phyloP scores from a whole-genome alignment of 1,140 invertebrate genomes.

The Plodia interpunctella region DNA sequence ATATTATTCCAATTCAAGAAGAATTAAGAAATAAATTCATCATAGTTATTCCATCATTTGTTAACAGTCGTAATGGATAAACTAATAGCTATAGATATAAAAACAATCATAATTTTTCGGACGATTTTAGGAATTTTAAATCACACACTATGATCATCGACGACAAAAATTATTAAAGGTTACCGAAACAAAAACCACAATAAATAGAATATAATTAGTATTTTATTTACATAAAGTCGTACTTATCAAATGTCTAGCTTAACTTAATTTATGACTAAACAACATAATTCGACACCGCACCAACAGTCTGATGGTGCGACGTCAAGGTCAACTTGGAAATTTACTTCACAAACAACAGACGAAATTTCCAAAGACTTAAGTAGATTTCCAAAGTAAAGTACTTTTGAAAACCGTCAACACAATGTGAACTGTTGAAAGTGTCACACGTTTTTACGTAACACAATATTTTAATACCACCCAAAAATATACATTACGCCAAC shows the following conservation, averaged over 20 bases:
- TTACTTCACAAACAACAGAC: constrained; percentile 47
- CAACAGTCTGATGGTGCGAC: constrained; percentile 39
- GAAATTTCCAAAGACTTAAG: not conserved
- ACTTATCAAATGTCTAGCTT: constrained; percentile 41
- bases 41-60: no score
- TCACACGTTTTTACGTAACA: not conserved
- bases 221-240: constrained; percentile 66
- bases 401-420: not conserved
- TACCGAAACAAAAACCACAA: not conserved
- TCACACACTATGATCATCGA: no score
- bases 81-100: no score
- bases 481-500: not conserved
- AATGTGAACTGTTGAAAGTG: not conserved
- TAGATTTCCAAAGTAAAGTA: not conserved
- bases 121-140: not conserved
- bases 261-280: constrained; percentile 57
- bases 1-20: no score
- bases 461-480: not conserved
- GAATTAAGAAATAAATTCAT: no score
- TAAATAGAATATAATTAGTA: constrained; percentile 14
- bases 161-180: not conserved
- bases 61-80: no score
- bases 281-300: constrained; percentile 59
- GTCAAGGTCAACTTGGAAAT: constrained; percentile 44
- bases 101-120: no score